Conservation (phyloP, 2,797 vertebrate genomes). For the Iguana delicatissima region DNA sequence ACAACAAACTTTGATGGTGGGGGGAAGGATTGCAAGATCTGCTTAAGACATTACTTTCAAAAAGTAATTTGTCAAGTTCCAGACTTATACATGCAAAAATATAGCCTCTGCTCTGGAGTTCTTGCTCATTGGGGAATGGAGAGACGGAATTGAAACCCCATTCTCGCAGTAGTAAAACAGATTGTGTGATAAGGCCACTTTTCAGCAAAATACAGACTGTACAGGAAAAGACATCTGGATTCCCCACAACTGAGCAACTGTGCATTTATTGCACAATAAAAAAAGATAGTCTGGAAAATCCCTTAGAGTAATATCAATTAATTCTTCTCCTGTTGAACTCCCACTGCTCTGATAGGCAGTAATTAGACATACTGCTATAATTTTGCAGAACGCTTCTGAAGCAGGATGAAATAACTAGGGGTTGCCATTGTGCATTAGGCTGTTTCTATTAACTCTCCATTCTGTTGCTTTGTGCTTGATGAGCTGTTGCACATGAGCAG, state of each 20-base stretch:
- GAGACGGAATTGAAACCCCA: too few relatives aligned
- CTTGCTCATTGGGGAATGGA: background rate
- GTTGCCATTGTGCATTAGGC: background rate
- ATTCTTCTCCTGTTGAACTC: slow-evolving; percentile 68
- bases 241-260: slow-evolving; percentile 12
- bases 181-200: background rate
- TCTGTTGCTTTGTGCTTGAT: slow-evolving; percentile 23
- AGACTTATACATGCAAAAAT: background rate
- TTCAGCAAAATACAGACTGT: background rate
- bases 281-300: slow-evolving; percentile 18
- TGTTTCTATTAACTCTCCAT: slow-evolving; percentile 47
- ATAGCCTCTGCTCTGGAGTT: background rate
- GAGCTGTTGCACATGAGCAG: slow-evolving; percentile 34
- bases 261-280: slow-evolving; percentile 30
- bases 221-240: slow-evolving; percentile 6
- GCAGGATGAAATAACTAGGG: slow-evolving; percentile 49
- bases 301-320: slow-evolving; percentile 74
- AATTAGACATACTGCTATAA: slow-evolving; percentile 65
- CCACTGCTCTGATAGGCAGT: slow-evolving; percentile 68
- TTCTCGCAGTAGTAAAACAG: background rate
- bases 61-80: background rate
- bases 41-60: background rate
- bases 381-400: slow-evolving; percentile 64
- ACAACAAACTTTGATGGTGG: too few relatives aligned
- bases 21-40: too few relatives aligned